Evolutionary conservation across 2,113 vertebrate species (phyloP).

Genomic region (Mystacornis crossleyi): DNA sequence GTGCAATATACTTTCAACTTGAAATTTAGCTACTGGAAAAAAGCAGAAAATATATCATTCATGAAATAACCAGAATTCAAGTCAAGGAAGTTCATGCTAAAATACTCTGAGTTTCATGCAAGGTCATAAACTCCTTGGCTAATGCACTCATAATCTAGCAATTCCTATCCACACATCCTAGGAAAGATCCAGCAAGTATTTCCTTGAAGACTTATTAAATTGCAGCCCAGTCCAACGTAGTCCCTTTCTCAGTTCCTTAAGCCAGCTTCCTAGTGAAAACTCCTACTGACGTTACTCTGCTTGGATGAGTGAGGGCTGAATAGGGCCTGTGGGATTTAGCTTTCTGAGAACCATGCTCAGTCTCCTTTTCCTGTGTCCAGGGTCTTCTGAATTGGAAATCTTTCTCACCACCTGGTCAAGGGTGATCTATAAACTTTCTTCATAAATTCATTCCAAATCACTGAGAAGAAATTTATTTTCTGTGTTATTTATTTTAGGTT

Average conservation of each 20-base stretch:
- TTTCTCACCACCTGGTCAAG: neutral
- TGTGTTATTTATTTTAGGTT: slow-evolving; percentile 27
- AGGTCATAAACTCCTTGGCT: neutral
- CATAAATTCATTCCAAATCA: neutral
- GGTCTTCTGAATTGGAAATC: neutral
- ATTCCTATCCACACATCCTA: neutral
- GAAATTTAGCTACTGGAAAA: neutral
- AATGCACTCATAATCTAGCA: neutral
- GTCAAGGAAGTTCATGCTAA: neutral
- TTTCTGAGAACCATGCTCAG: neutral
- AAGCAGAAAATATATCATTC: neutral
- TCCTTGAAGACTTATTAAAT: neutral
- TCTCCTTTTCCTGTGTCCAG: neutral
- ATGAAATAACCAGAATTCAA: neutral
- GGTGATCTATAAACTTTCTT: neutral
- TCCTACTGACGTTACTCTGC: neutral
- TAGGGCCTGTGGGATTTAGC: neutral
- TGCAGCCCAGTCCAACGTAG: neutral
- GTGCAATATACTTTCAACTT: neutral
- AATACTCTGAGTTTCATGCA: neutral
- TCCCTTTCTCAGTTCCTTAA: neutral
- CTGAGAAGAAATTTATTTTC: neutral
- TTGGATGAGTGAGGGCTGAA: neutral
- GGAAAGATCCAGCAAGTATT: neutral
- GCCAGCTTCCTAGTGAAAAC: neutral